Evolutionary conservation across 1,140 invertebrate genomes (phyloP).

Genomic region (Cecropterus lyciades): DNA sequence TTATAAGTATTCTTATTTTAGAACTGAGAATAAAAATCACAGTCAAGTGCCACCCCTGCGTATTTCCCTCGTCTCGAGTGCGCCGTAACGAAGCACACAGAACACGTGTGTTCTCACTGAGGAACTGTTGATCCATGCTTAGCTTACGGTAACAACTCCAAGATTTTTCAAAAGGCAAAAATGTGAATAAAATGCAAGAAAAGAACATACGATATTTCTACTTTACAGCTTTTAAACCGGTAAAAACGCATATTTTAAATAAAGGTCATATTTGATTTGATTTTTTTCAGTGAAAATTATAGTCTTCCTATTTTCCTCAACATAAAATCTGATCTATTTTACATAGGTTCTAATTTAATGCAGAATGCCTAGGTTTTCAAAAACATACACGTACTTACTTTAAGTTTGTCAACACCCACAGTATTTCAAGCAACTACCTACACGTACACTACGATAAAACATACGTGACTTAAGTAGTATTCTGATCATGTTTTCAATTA

Average conservation of each 20-base stretch:
- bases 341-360: too few species aligned
- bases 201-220: slow-evolving; percentile 18
- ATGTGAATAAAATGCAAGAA: slow-evolving; percentile 35
- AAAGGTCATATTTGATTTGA: background rate
- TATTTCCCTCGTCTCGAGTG: slow-evolving; percentile 38
- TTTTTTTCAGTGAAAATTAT: too few species aligned
- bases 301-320: too few species aligned
- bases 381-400: too few species aligned
- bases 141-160: slow-evolving; percentile 36
- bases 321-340: too few species aligned
- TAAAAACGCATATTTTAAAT: background rate
- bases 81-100: slow-evolving; percentile 56
- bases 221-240: background rate
- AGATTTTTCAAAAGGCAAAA: slow-evolving; percentile 35
- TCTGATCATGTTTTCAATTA: slow-evolving; percentile 46
- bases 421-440: background rate
- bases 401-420: background rate
- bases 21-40: slow-evolving; percentile 28
- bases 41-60: slow-evolving; percentile 44
- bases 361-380: too few species aligned
- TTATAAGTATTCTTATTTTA: slow-evolving; percentile 34
- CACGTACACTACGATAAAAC: background rate
- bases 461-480: slow-evolving; percentile 9
- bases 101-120: slow-evolving; percentile 54
- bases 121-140: slow-evolving; percentile 52